Evolutionary conservation across 2,113 vertebrate genomes (phyloP).

Genomic region (Rhynchopsitta pachyrhyncha): DNA sequence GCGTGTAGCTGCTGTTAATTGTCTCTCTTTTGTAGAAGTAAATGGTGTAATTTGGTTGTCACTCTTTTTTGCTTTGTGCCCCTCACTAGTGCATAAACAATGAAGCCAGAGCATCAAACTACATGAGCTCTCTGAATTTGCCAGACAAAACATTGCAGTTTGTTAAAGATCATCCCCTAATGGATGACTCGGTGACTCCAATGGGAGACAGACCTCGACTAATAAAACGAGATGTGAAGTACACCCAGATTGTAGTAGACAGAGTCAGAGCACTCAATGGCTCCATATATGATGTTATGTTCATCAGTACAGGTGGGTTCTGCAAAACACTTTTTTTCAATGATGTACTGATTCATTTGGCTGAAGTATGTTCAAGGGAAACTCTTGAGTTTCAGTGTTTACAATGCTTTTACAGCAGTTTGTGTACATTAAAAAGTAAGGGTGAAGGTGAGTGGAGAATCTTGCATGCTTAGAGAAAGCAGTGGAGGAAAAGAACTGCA

Average conservation of each 20-base stretch:
- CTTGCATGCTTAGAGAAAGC: background rate
- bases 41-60: background rate
- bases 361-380: background rate
- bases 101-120: slow-evolving; percentile 82
- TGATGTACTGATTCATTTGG: background rate
- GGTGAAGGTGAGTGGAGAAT: rapidly evolving
- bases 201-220: slow-evolving; percentile 85
- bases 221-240: slow-evolving; percentile 87
- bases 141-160: slow-evolving; percentile 96
- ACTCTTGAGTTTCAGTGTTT: background rate
- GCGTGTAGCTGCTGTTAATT: background rate
- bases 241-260: slow-evolving; percentile 95
- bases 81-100: slow-evolving; percentile 85
- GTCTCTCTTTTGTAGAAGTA: background rate
- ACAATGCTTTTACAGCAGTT: background rate
- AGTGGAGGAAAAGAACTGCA: background rate
- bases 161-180: slow-evolving; percentile 93
- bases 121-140: slow-evolving; percentile 86
- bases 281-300: slow-evolving; percentile 88
- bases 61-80: background rate
- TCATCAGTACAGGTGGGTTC: slow-evolving; percentile 87
- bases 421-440: background rate
- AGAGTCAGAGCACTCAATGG: slow-evolving; percentile 85
- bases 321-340: background rate
- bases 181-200: slow-evolving; percentile 91